A percentile compares a stretch with the other conserved stretches of the same genome.
Conservation (phyloP, 2,888 invertebrate genomes). For the Agriotes lineatus region DNA sequence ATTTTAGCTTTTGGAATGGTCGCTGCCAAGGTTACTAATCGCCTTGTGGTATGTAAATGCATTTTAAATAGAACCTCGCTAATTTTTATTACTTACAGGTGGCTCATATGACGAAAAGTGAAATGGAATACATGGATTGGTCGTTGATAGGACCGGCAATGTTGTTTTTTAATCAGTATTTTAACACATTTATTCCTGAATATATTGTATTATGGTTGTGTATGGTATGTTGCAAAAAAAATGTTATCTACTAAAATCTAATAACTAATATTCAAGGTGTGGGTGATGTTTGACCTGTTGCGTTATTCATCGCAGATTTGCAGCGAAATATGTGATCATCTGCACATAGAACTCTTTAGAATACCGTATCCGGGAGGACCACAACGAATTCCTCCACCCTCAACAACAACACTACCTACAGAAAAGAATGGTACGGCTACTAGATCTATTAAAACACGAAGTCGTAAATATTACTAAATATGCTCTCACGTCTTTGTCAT, state of each 20-base stretch:
- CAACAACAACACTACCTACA: conserved; percentile 37
- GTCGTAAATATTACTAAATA: conserved; percentile 55
- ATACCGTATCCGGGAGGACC: conserved; percentile 74
- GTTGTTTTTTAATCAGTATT: conserved; percentile 98
- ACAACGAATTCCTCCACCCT: conserved; percentile 44
- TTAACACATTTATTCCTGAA: conserved; percentile 92
- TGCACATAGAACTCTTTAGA: conserved; percentile 88
- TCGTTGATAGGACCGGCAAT: conserved; percentile 92
- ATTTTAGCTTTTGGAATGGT: conserved; percentile 96
- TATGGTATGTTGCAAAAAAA: conserved; percentile 74
- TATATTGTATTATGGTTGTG: conserved; percentile 91
- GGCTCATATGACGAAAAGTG: conserved; percentile 99
- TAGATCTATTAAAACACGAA: conserved; percentile 61
- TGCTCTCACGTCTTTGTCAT: conserved; percentile 4
- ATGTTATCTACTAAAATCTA: neutral
- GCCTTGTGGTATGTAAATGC: conserved; percentile 85
- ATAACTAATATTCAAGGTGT: conserved; percentile 71
- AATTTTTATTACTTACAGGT: conserved; percentile 73
- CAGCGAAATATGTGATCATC: conserved; percentile 89
- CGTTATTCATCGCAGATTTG: conserved; percentile 90
- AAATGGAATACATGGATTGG: conserved; percentile 96
- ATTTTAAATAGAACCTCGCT: too few species aligned
- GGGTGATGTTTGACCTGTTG: conserved; percentile 86
- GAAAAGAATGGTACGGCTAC: conserved; percentile 66
- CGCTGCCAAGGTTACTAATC: conserved; percentile 95